Base-by-base conservation (phyloP, 2,888 invertebrate genomes). In the Orchestes rusci region DNA sequence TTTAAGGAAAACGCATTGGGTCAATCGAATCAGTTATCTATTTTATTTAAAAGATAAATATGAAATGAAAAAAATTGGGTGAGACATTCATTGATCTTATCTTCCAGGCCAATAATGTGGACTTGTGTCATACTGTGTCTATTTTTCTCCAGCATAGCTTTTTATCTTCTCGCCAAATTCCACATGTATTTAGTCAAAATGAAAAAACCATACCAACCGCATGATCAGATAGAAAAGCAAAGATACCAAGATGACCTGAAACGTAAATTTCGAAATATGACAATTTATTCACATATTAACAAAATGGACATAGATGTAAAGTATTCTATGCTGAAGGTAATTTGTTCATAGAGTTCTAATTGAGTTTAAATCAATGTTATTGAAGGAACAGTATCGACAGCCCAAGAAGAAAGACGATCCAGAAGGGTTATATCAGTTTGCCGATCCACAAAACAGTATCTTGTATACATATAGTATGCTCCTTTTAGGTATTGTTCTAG, bases 401-500 rank as follows among this genome's bases (percentile, higher is more conserved):
- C 49, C 53, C 8, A 61, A 57, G 43, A 43, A 54, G 12, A 62
- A 64, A 54, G 59, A 62, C 5, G 63, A 66, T 43, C 59, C 63
- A 3, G 59, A 69, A 37, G 80, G 79, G 2, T 62, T 83, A 36
- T 84, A 82, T 63, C 66, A 86, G 52, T 89, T 89, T 64, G 77
- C 80, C 35, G 77, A 82, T 60, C 73, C 80, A 50, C 69, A 76
- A 39, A 85, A 85, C 63, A 85, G 86, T 61, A 74, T 85, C 50
- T 69, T 89, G 10, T 82, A 88, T 56, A 85, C 87, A 0, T 88
- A 81, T 59, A 82, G 87, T 56, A 89, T 89, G 87, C 64, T 87
- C 35, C 69, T 89, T 4, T 77, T 85, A 51, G 51, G 50, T 46
- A 39, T 27, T 8, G n/a, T n/a, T n/a, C n/a, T n/a, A n/a, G n/a